A percentile compares a stretch with the other conserved stretches of the same genome.
Evolutionary conservation across 2,113 vertebrate species (phyloP).

Genomic region (Gallinago undulata): DNA sequence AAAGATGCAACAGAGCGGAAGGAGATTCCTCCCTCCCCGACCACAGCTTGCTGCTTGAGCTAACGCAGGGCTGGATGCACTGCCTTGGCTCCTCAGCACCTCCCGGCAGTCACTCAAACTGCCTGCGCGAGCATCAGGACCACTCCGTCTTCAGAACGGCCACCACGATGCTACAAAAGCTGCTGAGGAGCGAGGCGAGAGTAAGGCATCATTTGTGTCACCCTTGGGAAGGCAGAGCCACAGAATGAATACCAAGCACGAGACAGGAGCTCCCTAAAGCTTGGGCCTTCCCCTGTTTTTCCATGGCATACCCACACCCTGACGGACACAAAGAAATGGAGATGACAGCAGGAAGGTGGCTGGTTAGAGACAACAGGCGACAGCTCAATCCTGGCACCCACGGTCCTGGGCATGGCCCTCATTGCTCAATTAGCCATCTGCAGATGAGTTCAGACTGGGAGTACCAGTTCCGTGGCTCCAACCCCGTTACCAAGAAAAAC

Average conservation of each 20-base stretch:
- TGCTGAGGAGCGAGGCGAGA: neutral
- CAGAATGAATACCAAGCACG: neutral
- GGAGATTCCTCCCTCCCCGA: neutral
- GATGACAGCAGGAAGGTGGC: neutral
- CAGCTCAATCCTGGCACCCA: neutral
- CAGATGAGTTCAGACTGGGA: neutral
- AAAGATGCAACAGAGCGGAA: neutral
- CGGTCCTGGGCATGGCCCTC: neutral
- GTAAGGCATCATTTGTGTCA: neutral
- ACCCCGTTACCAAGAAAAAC: neutral
- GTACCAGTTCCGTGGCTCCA: rapidly evolving
- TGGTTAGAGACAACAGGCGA: neutral
- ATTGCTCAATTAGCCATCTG: neutral
- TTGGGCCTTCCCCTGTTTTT: neutral
- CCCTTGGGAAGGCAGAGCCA: neutral
- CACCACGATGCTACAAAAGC: neutral
- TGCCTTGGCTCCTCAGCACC: neutral
- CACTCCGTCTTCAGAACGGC: neutral
- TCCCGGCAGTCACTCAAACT: neutral
- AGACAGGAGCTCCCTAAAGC: neutral
- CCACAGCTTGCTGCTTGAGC: neutral
- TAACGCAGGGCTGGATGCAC: rapidly evolving
- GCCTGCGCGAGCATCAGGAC: neutral
- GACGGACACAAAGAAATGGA: neutral
- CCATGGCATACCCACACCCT: neutral